phyloP scores from a whole-genome alignment of 2,888 invertebrate species.

The Noctua fimbriata region DNA sequence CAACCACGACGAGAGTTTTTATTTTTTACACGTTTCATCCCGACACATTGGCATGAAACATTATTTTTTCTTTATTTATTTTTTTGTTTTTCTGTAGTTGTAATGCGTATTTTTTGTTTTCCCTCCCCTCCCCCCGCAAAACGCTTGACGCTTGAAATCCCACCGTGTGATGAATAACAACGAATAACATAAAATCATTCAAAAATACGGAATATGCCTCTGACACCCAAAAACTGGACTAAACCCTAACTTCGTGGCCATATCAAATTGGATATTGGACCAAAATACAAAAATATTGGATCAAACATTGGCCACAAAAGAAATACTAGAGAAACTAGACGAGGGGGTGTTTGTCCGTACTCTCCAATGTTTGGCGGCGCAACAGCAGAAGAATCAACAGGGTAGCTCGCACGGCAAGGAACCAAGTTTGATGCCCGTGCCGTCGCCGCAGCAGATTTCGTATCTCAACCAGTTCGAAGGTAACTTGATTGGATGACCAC shows the following conservation, averaged over 20 bases:
- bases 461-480: constrained; percentile 98
- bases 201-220: constrained; percentile 64
- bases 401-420: constrained; percentile 91
- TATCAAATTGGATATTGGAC: constrained; percentile 53
- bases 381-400: constrained; percentile 88
- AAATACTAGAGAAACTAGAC: constrained; percentile 89
- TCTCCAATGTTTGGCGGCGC: constrained; percentile 89
- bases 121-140: constrained; percentile 86
- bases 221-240: constrained; percentile 61
- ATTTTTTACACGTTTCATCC: constrained; percentile 59
- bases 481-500: constrained; percentile 80
- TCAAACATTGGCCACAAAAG: constrained; percentile 80
- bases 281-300: constrained; percentile 69
- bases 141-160: constrained; percentile 90
- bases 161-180: constrained; percentile 87
- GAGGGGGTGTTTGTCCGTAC: constrained; percentile 90
- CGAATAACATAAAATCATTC: constrained; percentile 73
- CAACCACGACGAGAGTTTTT: constrained; percentile 83
- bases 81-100: constrained; percentile 88
- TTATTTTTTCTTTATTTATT: constrained; percentile 64
- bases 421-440: constrained; percentile 98
- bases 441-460: constrained; percentile 98
- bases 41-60: constrained; percentile 57
- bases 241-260: constrained; percentile 52
- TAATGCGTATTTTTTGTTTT: constrained; percentile 90